Percentiles rank a stretch among this genome's conserved stretches.
phyloP scores from a whole-genome alignment of 1,140 invertebrate species.

The Reticulitermes speratus region DNA sequence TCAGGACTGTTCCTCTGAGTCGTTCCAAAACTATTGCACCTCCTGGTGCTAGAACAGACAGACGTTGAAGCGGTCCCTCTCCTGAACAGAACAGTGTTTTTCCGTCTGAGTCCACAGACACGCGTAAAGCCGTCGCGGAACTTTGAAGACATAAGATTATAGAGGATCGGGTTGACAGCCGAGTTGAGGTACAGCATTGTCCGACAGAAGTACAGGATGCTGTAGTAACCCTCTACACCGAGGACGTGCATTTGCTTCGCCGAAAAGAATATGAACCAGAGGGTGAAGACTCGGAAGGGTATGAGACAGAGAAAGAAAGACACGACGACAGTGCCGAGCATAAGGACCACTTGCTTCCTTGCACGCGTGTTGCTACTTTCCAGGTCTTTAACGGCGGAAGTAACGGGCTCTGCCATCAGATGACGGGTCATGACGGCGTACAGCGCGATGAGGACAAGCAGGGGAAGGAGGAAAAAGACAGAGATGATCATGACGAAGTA shows the following conservation, averaged over 20 bases:
- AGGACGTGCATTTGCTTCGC: conserved; percentile 61
- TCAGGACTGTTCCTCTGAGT: neutral
- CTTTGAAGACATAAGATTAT: conserved; percentile 89
- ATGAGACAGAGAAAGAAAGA: conserved; percentile 88
- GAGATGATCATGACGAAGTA: conserved; percentile 79
- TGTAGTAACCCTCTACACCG: conserved; percentile 79
- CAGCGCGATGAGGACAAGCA: conserved; percentile 74
- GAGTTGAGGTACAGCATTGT: conserved; percentile 88
- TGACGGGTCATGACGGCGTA: conserved; percentile 82
- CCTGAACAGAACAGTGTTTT: neutral
- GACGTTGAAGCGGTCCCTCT: neutral
- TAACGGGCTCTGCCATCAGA: conserved; percentile 72
- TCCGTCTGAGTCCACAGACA: conserved; percentile 46
- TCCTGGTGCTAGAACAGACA: neutral
- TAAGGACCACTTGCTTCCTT: conserved; percentile 66
- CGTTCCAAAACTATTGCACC: neutral
- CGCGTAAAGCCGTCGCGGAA: conserved; percentile 80
- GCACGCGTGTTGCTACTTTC: conserved; percentile 37
- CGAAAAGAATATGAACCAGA: conserved; percentile 79
- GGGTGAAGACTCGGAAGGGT: conserved; percentile 79
- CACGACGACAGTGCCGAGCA: conserved; percentile 86
- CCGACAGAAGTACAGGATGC: conserved; percentile 80
- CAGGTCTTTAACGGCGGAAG: conserved; percentile 53
- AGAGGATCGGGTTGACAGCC: conserved; percentile 86
- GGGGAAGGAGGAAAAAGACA: conserved; percentile 80